Base-by-base conservation (phyloP, 1,140 invertebrate species). In the Trichomalopsis sarcophagae region DNA sequence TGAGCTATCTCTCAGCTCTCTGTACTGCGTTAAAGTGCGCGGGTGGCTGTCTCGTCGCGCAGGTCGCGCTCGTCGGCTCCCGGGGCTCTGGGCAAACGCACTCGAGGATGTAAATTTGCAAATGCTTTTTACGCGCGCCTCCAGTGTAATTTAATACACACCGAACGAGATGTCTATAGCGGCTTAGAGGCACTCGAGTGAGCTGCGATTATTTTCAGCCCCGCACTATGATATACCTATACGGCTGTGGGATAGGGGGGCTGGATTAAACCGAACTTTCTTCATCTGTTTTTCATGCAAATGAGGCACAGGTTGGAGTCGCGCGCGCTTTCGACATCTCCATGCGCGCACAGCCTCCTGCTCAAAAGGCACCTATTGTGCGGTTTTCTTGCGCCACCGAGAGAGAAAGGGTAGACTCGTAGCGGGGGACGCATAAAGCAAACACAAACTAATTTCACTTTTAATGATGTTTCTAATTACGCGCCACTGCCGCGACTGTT, bases 391-490 rank as follows among this genome's bases (percentile, higher is more conserved):
- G 21, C 21, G 17, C 17, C 55, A 11, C 17, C 17, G 13, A 4
- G 17, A 75, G 73, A 40, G 30, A 21, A 30, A 75, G 30, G 10
- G 27, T 36, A 33, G 10, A 75, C 21, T n/a, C 73, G 21, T 17
- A 17, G 27, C 27, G 17, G 73, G 73, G 73, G 30, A 36, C 36
- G 13, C 27, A 44, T 47, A 44, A 55, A 47, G 44, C 44, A 77
- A 55, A 55, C 75, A 55, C 55, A 77, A 77, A 77, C 75, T 77
- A 77, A 55, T 55, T 55, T 77, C 44, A 77, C 75, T 77, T 77
- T 77, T 77, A 77, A 77, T 77, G 75, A 77, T 77, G 44, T 77
- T 77, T 77, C 40, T 77, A 77, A 77, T 77, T 77, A 77, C 75
- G 44, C 73, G 30, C 73, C 7, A 2, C 73, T 17, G 73, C 7